Conservation (phyloP, 2,888 invertebrate species). For the Nemotelus nigrinus region DNA sequence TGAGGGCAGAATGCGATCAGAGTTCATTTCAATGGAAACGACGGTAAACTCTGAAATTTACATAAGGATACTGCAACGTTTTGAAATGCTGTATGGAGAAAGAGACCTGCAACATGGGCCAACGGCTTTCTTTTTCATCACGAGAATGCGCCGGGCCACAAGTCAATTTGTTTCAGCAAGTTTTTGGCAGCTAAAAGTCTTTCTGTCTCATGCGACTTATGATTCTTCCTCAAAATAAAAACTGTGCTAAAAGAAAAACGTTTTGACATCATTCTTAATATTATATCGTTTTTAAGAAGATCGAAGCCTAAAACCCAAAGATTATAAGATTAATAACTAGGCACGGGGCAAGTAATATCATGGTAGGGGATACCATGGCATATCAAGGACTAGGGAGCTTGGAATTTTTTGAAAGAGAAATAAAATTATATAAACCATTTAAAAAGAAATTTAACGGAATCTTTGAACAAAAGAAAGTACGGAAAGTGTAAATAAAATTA, state of each 20-base stretch:
- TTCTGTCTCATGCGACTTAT: conserved; percentile 1
- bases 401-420: no score
- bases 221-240: not conserved
- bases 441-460: no score
- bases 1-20: conserved; percentile 10
- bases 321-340: no score
- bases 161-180: not conserved
- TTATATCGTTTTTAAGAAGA: not conserved
- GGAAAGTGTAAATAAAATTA: no score
- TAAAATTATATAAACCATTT: no score
- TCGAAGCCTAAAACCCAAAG: no score
- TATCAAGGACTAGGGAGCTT: no score
- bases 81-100: conserved; percentile 1
- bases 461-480: no score
- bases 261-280: conserved; percentile 6
- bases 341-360: no score
- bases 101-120: not conserved
- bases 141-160: not conserved
- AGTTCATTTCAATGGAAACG: conserved; percentile 7
- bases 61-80: not conserved
- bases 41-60: not conserved
- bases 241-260: not conserved
- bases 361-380: no score
- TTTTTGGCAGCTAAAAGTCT: conserved; percentile 11
- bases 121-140: conserved; percentile 12